Evolutionary conservation across 2,113 vertebrate species (phyloP), one percentile per base, ranked within the genome.

Genomic region (Paratilapia polleni): DNA sequence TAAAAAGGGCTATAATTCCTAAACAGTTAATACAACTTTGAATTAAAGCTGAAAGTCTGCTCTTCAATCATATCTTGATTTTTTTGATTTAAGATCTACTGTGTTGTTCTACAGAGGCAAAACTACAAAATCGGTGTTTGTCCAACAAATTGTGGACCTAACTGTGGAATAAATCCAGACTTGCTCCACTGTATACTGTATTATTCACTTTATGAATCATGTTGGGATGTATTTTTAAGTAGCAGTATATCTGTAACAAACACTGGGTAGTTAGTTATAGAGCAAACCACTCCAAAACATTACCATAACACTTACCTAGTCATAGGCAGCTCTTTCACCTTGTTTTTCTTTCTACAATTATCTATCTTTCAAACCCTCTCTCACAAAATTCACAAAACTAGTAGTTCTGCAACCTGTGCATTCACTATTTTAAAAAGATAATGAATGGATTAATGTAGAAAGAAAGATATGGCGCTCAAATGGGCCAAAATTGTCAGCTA

Each of bases 251-350:
- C 41, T 68, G 41, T 49, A 68, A 41, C 41, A 68, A 68, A 22
- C 9, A 19, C 1, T 1, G 1, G 0, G 41, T n/a, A n/a, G n/a
- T n/a, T 19, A 0, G 64, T 47, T 28, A 70, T 19, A 20, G 0
- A 3, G 9, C 41, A 49, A 70, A 70, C 22, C 12, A 15, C 12
- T 43, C 41, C 41, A 43, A 4, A 43, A 43, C 11, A 10, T 3
- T 47, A 47, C 43, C 36, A 38, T 38, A 38, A 38, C 36, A 38
- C 36, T 41, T 41, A 41, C 2, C 3, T 8, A 41, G 9, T 41
- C 38, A 41, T 41, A 6, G 3, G 38, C 8, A 9, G 2, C 38
- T 41, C 38, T 41, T 12, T 41, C 38, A 41, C 14, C 47, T 15
- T 47, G 5, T 15, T 17, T 49, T 49, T 17, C 14, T 49, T 17